Percentiles rank a stretch among this genome's conserved stretches.
These are phyloP conservation scores for Eciton burchellii DNA, from an alignment of 1,140 invertebrate species.

Conservation along the genomic window DNA sequence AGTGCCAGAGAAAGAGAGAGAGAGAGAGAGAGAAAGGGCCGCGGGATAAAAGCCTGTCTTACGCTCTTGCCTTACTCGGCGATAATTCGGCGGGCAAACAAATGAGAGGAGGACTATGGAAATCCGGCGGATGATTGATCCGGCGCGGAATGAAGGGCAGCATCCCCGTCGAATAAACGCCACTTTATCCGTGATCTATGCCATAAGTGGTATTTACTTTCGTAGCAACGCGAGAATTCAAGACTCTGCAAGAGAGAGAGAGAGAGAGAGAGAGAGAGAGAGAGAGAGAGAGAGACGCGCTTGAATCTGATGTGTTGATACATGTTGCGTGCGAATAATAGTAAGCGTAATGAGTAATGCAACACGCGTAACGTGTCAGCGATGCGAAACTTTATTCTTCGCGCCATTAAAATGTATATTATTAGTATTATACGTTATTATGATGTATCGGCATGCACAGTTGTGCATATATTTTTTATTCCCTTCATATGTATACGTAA, in stretches of 20 bases:
- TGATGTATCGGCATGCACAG: no score
- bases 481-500: no score
- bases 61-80: slow-evolving; percentile 30
- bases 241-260: not conserved
- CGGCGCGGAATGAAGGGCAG: not conserved
- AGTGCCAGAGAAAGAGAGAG: slow-evolving; percentile 54
- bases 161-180: not conserved
- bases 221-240: not conserved
- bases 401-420: not conserved
- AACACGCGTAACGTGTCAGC: no score
- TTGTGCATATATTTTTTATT: no score
- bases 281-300: not conserved
- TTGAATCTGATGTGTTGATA: not conserved
- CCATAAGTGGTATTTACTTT: not conserved
- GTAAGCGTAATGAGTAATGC: no score
- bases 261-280: no score
- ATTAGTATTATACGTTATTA: no score
- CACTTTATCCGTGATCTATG: not conserved
- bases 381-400: not conserved
- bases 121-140: slow-evolving; percentile 51
- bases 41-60: slow-evolving; percentile 63
- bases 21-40: slow-evolving; percentile 45
- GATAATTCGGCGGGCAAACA: slow-evolving; percentile 68
- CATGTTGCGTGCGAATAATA: not conserved
- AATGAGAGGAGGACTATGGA: slow-evolving; percentile 46